Base-by-base conservation (phyloP, 2,797 vertebrate species). In the Siniperca undulata region DNA sequence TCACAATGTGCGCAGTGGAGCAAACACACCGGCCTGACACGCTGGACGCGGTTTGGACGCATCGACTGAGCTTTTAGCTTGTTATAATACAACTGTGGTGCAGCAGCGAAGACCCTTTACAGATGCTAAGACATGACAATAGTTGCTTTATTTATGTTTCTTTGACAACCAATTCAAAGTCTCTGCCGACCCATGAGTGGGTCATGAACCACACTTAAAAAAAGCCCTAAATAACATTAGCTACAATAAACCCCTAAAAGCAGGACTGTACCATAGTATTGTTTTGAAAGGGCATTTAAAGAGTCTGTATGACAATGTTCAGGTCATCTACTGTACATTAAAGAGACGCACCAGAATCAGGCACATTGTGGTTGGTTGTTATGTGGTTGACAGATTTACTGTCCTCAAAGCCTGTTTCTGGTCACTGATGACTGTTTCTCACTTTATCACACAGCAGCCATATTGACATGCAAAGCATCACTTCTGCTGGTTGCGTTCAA, bases 381-480 rank as follows among this genome's bases (percentile, higher is more conserved):
- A 2, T 8, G 22, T 0, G 5, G 40, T 34, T 56, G 50, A 52
- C 59, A 59, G 67, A 65, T 87, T 76, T 64, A 64, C 74, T 0
- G 38, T 2, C n/a, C 74, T 67, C 77, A 1, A 58, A 16, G 27
- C 30, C 66, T 4, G 50, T 55, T 40, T 64, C 61, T 34, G 52
- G 52, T 50, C 42, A 7, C 44, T 7, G 34, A 40, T 3, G 19
- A 9, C 52, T 22, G 56, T 11, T 3, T 11, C 73, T 34, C 66
- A 22, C 24, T 69, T 73, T 40, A 70, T 77, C 59, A 20, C 46
- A 5, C 71, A 0, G 71, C 27, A 0, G 53, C 71, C 64, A 64
- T 62, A 56, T 81, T 48, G 77, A 81, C 67, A 67, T 52, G 64
- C 7, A 0, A 30, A 10, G 70, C 68, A 0, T 70, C 78, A 13